Conservation (phyloP, 2,113 vertebrate genomes). For the Pseudonaja textilis region DNA sequence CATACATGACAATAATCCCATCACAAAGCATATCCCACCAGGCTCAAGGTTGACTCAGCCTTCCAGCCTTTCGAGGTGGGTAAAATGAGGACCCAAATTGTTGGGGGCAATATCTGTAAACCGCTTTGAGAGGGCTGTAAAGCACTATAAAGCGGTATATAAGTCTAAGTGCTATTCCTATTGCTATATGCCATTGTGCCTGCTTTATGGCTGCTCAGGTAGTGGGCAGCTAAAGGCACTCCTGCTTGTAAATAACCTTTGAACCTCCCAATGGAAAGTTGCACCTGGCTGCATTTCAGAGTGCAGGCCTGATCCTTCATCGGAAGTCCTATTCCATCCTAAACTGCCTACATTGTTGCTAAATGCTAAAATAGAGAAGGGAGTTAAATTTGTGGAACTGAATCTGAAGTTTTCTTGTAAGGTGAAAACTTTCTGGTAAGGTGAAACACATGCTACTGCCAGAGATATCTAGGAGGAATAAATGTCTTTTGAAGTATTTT, state of each 20-base stretch:
- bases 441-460: not conserved
- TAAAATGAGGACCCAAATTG: too few species aligned
- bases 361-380: not conserved
- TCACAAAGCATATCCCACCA: not conserved
- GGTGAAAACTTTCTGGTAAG: not conserved
- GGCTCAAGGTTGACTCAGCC: too few species aligned
- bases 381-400: not conserved
- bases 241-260: not conserved
- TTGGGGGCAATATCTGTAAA: too few species aligned
- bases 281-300: not conserved
- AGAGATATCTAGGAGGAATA: not conserved
- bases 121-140: too few species aligned
- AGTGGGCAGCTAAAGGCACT: not conserved
- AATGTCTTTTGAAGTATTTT: not conserved
- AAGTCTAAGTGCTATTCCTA: too few species aligned
- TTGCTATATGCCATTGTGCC: not conserved
- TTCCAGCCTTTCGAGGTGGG: too few species aligned
- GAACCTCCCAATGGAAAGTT: not conserved
- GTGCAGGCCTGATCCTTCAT: not conserved
- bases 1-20: not conserved
- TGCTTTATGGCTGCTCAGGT: not conserved
- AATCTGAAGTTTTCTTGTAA: not conserved
- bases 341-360: not conserved
- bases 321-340: not conserved
- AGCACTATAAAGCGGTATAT: too few species aligned